These are phyloP conservation scores for Andrena bucephala DNA, from an alignment of 2,888 invertebrate species.

Conservation along the genomic window DNA sequence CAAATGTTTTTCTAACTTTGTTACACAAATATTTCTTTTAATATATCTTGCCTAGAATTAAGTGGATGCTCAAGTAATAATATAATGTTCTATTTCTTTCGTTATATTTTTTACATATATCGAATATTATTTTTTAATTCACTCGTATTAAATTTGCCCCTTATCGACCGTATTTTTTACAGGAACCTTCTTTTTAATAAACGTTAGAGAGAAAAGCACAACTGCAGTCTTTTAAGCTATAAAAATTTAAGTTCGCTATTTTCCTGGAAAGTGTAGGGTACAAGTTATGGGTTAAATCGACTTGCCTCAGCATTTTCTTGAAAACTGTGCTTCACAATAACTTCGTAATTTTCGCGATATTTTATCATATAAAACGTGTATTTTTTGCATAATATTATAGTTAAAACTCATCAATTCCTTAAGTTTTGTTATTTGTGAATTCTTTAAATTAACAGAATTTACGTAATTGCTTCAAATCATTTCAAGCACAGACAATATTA, in stretches of 20 bases:
- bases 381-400: too few relatives aligned
- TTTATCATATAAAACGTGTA: background rate
- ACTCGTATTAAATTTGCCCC: constrained; percentile 6
- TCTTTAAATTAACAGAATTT: background rate
- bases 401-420: background rate
- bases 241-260: constrained; percentile 32
- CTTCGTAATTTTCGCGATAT: background rate
- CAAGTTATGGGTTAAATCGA: constrained; percentile 18
- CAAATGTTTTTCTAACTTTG: background rate
- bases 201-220: background rate
- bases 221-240: constrained; percentile 6
- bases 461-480: background rate
- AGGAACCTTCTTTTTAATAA: constrained; percentile 25
- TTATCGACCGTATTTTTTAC: background rate
- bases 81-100: background rate
- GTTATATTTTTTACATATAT: background rate
- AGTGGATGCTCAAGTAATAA: background rate
- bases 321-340: constrained; percentile 18
- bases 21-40: background rate
- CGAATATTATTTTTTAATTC: too few relatives aligned
- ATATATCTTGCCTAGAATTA: background rate
- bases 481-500: background rate
- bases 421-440: background rate
- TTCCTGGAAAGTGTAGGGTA: constrained; percentile 9
- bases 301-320: constrained; percentile 1